Evolutionary conservation across 1,140 invertebrate species (phyloP).

Genomic region (Drosophila paulistorum): DNA sequence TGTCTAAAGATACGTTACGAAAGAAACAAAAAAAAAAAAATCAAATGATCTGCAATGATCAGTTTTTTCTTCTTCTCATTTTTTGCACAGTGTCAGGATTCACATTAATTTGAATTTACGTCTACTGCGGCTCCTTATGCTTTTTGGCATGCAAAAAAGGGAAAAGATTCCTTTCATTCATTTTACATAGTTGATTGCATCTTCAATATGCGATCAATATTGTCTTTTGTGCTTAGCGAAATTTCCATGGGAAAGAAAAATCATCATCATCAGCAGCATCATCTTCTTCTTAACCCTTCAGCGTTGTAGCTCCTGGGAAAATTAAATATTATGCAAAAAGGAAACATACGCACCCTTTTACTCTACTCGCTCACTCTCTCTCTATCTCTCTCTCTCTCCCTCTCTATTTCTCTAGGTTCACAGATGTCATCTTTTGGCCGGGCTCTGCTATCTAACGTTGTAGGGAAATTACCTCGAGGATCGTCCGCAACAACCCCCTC

Average conservation of each 20-base stretch:
- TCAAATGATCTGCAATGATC: conserved; percentile 27
- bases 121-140: conserved; percentile 12
- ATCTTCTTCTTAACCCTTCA: conserved; percentile 48
- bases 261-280: conserved; percentile 23
- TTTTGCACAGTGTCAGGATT: conserved; percentile 62
- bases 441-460: conserved; percentile 58
- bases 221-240: conserved; percentile 74
- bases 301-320: conserved; percentile 60
- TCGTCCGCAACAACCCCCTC: conserved; percentile 46
- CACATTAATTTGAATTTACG: conserved; percentile 75
- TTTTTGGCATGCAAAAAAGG: conserved; percentile 52
- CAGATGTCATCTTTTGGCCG: conserved; percentile 78
- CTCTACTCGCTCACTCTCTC: neutral
- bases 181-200: conserved; percentile 77
- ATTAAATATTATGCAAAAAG: conserved; percentile 80
- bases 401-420: conserved; percentile 11
- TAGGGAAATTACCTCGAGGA: conserved; percentile 69
- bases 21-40: neutral
- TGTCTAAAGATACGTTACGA: neutral
- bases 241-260: conserved; percentile 79
- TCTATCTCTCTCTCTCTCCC: no score
- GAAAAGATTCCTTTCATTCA: conserved; percentile 42
- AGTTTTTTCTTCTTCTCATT: conserved; percentile 5
- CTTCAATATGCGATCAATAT: conserved; percentile 79
- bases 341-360: conserved; percentile 42